phyloP scores from a whole-genome alignment of 2,113 vertebrate species.

The Eretmochelys imbricata region DNA sequence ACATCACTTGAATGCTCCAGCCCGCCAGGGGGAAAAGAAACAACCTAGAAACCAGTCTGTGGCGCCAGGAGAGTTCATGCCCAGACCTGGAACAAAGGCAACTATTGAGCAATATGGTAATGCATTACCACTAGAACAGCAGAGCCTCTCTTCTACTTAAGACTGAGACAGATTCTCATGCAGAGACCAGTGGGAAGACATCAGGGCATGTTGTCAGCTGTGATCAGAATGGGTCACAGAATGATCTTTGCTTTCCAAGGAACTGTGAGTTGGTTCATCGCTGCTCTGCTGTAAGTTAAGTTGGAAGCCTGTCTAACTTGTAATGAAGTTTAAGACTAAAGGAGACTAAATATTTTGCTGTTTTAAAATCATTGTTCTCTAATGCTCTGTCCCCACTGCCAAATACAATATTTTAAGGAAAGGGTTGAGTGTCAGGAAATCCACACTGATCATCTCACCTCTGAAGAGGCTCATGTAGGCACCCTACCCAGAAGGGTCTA shows the following conservation, averaged over 20 bases:
- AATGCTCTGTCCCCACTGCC: neutral
- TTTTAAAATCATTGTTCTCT: neutral
- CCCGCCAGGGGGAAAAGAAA: neutral
- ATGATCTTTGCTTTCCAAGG: neutral
- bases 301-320: neutral
- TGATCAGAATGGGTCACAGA: neutral
- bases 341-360: neutral
- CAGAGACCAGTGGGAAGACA: neutral
- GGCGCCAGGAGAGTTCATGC: neutral
- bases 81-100: neutral
- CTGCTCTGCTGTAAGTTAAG: neutral
- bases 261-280: neutral
- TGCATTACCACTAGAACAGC: neutral
- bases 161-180: neutral
- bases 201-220: neutral
- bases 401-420: neutral
- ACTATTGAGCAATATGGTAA: neutral
- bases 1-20: neutral
- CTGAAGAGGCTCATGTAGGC: neutral
- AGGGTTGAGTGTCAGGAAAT: neutral
- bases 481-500: neutral
- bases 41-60: neutral
- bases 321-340: neutral
- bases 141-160: neutral
- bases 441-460: neutral